These are phyloP conservation scores for Acleris laterana DNA, from an alignment of 2,888 invertebrate genomes.

Conservation along the genomic window DNA sequence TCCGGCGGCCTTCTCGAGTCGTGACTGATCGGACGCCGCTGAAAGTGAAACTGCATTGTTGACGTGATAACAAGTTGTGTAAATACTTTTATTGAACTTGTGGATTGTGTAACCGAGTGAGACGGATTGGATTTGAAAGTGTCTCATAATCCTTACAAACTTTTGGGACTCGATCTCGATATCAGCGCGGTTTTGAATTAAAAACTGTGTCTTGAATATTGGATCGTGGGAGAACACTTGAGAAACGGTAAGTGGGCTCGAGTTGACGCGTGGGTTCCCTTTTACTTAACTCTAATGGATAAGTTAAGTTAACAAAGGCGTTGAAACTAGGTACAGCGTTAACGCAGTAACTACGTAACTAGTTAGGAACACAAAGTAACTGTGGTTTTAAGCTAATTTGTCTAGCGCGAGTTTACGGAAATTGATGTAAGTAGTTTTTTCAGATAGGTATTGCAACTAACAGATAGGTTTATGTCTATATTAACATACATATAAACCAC, in stretches of 20 bases:
- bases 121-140: conserved; percentile 57
- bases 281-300: conserved; percentile 25
- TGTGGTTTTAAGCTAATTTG: conserved; percentile 24
- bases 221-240: conserved; percentile 58
- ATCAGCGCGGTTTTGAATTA: conserved; percentile 76
- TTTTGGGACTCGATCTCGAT: conserved; percentile 69
- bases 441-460: not conserved
- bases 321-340: conserved; percentile 19
- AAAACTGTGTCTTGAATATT: conserved; percentile 80
- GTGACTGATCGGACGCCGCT: conserved; percentile 65
- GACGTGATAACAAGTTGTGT: conserved; percentile 69
- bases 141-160: conserved; percentile 50
- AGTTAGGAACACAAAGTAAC: conserved; percentile 33
- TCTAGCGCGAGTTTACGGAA: conserved; percentile 13
- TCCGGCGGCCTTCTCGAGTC: conserved; percentile 58
- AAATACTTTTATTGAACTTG: conserved; percentile 59
- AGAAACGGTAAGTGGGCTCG: conserved; percentile 62
- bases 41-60: conserved; percentile 75
- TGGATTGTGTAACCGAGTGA: conserved; percentile 64
- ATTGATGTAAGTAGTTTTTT: conserved; percentile 15
- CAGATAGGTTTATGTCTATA: too few species aligned
- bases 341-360: conserved; percentile 17
- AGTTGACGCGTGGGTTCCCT: conserved; percentile 16
- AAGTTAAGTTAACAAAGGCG: conserved; percentile 33
- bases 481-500: too few species aligned